Conservation (phyloP, 2,113 vertebrate species). For the Ramphastos sulfuratus region DNA sequence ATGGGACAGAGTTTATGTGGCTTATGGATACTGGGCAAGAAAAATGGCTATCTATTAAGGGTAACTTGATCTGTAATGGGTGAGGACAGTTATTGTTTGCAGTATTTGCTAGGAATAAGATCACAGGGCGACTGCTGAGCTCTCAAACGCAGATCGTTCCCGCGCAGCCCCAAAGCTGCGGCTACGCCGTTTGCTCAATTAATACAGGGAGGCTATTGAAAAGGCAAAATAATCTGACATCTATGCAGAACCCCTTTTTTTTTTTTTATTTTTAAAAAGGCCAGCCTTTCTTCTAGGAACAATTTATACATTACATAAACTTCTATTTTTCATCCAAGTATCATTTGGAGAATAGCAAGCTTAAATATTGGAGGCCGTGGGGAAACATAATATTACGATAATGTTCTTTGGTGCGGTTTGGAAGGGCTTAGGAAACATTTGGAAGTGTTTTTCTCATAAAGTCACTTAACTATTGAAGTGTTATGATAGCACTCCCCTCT, state of each 20-base stretch:
- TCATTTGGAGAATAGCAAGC: conserved; percentile 81
- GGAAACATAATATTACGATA: conserved; percentile 95
- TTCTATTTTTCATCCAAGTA: conserved; percentile 88
- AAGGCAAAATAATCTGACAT: conserved; percentile 65
- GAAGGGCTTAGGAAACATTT: conserved; percentile 94
- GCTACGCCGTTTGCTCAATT: conserved; percentile 49
- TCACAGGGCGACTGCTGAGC: conserved; percentile 29
- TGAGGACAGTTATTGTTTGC: conserved; percentile 67
- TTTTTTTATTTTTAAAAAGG: neutral
- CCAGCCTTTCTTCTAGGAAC: conserved; percentile 71
- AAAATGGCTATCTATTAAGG: conserved; percentile 61
- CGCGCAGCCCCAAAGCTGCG: conserved; percentile 7
- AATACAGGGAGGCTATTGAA: conserved; percentile 64
- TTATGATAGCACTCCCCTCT: conserved; percentile 89
- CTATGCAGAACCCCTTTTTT: conserved; percentile 56
- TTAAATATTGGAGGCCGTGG: conserved; percentile 87
- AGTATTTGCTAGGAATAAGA: conserved; percentile 50
- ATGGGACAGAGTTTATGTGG: conserved; percentile 33
- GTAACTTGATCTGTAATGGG: conserved; percentile 56
- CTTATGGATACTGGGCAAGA: conserved; percentile 59
- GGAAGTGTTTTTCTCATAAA: conserved; percentile 97
- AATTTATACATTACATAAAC: conserved; percentile 74
- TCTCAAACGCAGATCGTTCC: conserved; percentile 12
- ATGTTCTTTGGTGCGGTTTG: conserved; percentile 95
- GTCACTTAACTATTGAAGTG: conserved; percentile 93